These are phyloP conservation scores for Liparis tanakae DNA, from an alignment of 2,797 vertebrate genomes.

Conservation along the genomic window DNA sequence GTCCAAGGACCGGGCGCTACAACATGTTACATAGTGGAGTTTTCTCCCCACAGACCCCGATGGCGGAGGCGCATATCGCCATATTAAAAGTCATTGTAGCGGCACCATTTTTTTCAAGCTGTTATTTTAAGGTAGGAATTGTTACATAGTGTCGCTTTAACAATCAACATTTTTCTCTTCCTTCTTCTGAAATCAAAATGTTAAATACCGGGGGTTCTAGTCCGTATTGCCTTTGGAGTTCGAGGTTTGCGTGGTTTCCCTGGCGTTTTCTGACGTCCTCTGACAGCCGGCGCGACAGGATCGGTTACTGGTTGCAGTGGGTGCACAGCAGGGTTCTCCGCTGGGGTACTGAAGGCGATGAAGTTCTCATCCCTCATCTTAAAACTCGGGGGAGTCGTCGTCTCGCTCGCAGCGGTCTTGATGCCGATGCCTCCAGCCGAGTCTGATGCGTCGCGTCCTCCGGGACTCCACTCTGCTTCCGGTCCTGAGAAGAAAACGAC, in stretches of 20 bases:
- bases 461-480: slow-evolving; percentile 75
- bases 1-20: no score
- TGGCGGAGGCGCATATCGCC: no score
- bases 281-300: slow-evolving; percentile 30
- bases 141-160: no score
- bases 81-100: no score
- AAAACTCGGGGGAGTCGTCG: slow-evolving; percentile 62
- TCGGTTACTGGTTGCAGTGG: slow-evolving; percentile 68
- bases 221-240: slow-evolving; percentile 67
- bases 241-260: slow-evolving; percentile 79
- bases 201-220: slow-evolving; percentile 65
- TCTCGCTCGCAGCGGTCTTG: slow-evolving; percentile 51
- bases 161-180: no score
- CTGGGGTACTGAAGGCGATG: slow-evolving; percentile 70
- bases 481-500: slow-evolving; percentile 53
- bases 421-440: slow-evolving; percentile 55
- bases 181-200: background rate
- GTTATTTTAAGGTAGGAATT: no score
- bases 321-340: slow-evolving; percentile 63
- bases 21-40: no score
- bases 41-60: no score
- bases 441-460: slow-evolving; percentile 83
- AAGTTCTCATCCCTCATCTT: slow-evolving; percentile 71
- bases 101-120: no score
- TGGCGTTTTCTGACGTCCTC: slow-evolving; percentile 58